These are phyloP conservation scores for Anolis apletophallus DNA, from an alignment of 2,797 vertebrate genomes.

Conservation along the genomic window DNA sequence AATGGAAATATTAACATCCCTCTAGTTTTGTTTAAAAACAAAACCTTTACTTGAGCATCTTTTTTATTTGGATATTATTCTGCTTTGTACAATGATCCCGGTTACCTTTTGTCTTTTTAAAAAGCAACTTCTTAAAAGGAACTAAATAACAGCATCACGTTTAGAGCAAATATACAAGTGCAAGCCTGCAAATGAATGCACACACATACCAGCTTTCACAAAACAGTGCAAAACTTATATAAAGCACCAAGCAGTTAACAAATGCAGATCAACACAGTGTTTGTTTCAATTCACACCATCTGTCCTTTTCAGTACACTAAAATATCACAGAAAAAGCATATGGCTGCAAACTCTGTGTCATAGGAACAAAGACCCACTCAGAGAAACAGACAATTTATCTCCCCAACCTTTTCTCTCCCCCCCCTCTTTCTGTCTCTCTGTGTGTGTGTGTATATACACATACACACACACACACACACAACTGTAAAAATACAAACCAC, in stretches of 20 bases:
- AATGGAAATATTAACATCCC: neutral
- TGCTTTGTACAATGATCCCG: neutral
- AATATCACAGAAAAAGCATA: conserved; percentile 24
- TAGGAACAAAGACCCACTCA: neutral
- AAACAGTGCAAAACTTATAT: conserved; percentile 5
- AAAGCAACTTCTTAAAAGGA: neutral
- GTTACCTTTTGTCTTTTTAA: neutral
- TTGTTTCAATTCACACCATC: conserved; percentile 54
- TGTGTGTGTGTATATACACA: no score
- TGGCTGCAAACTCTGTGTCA: neutral
- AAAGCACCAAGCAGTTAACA: conserved; percentile 2
- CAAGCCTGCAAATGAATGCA: neutral
- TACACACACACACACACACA: no score
- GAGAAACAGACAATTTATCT: neutral
- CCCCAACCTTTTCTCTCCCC: no score
- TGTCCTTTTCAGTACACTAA: conserved; percentile 44
- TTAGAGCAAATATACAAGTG: neutral
- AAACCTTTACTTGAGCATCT: neutral
- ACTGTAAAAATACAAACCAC: neutral
- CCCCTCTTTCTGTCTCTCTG: neutral
- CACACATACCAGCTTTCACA: neutral
- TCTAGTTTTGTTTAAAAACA: neutral
- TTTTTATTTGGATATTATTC: neutral
- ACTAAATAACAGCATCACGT: neutral
- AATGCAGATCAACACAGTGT: conserved; percentile 25